Percentiles rank a stretch among this genome's conserved stretches.
phyloP scores from a whole-genome alignment of 1,140 invertebrate species.

The Stegodyphus mimosarum region DNA sequence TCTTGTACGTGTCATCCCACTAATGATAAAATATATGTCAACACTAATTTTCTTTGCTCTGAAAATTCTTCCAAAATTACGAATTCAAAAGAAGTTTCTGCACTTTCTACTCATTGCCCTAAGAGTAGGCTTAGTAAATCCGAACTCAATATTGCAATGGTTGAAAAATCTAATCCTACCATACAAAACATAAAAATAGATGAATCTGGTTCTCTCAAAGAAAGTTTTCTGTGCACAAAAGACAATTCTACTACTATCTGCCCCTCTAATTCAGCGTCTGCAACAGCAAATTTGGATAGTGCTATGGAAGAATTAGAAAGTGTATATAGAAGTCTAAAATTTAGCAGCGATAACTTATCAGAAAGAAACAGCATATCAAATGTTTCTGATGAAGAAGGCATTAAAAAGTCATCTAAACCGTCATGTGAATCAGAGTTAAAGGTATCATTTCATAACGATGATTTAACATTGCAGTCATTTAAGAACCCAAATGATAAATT shows the following conservation, averaged over 20 bases:
- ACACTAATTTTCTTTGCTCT: neutral
- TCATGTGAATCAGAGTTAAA: neutral
- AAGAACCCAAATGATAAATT: neutral
- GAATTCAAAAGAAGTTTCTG: slow-evolving; percentile 5
- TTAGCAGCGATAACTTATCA: slow-evolving; percentile 55
- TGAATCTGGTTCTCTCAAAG: neutral
- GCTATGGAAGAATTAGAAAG: slow-evolving; percentile 57
- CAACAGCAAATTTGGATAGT: slow-evolving; percentile 54
- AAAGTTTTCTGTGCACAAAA: neutral
- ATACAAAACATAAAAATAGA: neutral
- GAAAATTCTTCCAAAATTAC: neutral
- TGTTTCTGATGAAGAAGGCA: neutral
- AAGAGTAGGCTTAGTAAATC: slow-evolving; percentile 15
- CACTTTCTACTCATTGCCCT: neutral
- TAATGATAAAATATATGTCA: neutral
- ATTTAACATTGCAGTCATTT: neutral
- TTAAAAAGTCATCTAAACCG: neutral
- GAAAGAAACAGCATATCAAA: slow-evolving; percentile 36
- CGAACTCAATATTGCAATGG: slow-evolving; percentile 6
- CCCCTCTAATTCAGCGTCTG: slow-evolving; percentile 5
- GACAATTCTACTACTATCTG: neutral
- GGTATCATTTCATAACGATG: neutral
- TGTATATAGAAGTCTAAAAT: slow-evolving; percentile 47
- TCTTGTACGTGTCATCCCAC: neutral
- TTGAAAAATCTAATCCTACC: neutral